Base-by-base conservation (phyloP, 1,140 invertebrate genomes). In the Bombus sibiricus region DNA sequence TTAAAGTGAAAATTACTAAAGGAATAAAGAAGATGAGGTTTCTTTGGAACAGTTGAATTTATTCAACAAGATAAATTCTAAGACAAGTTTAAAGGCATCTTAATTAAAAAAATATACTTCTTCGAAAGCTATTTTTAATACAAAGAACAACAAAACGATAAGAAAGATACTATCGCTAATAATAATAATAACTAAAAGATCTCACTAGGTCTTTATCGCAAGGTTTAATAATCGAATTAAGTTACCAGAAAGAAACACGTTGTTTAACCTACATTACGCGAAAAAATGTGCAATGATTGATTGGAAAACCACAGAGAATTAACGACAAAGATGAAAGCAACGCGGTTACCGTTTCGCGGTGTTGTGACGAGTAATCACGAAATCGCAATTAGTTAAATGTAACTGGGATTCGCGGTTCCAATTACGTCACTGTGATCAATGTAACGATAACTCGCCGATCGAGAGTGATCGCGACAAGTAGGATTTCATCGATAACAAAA, bases 381-480 rank as follows among this genome's bases (percentile, higher is more conserved):
- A 53, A 53, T 74, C 15, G 72, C 73, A 53, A 74, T 53, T 74
- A 74, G n/a, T 74, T 74, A 74, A 53, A 53, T 34, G 73, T 34
- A 25, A 74, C 43, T 32, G 9, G 2, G 10, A 43, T 43, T 53
- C 22, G 72, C 43, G 32, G 43, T 74, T 34, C 22, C 43, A 74
- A 53, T 74, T 74, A 53, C 32, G 73, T 74, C 32, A 74, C 41
- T 25, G 41, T 34, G n/a, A 34, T 18, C 73, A 53, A 25, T 53
- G 73, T 18, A 53, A 53, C n/a, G n/a, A 9, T 53, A 74, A 74
- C 73, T 15, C 18, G 72, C 8, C 18, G n/a, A 74, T 32, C 72
- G n/a, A 74, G n/a, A 8, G 22, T 28, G n/a, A 73, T 39, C 28
- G 41, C 41, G n/a, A 25, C n/a, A 15, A 53, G n/a, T 41, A 3